Evolutionary conservation across 2,113 vertebrate species (phyloP).

Genomic region (Equus przewalskii): DNA sequence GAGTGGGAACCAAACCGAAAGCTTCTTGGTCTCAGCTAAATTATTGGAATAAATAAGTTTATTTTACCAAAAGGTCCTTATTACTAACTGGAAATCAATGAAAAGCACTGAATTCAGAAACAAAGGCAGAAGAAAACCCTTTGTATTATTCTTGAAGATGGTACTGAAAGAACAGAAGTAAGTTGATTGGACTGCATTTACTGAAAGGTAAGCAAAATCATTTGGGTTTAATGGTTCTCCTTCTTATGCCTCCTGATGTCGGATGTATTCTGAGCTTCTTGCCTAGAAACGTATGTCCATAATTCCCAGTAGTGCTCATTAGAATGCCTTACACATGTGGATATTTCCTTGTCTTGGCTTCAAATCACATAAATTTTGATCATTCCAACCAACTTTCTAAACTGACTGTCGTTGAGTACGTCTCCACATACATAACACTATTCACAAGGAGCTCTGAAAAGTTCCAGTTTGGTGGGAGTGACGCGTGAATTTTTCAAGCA

Average conservation of each 20-base stretch:
- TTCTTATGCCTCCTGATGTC: constrained; percentile 13
- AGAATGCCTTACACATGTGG: background rate
- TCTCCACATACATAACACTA: background rate
- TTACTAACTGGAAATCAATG: background rate
- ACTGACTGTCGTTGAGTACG: background rate
- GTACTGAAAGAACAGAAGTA: background rate
- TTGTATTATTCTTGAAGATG: background rate
- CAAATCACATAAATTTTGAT: constrained; percentile 45
- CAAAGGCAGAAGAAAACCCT: constrained; percentile 25
- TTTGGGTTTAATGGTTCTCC: background rate
- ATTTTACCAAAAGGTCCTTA: background rate
- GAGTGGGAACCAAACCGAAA: background rate
- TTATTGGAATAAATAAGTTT: constrained; percentile 18
- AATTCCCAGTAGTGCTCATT: background rate
- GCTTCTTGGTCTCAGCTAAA: background rate
- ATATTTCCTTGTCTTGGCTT: constrained; percentile 52
- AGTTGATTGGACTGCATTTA: background rate
- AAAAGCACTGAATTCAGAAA: constrained; percentile 27
- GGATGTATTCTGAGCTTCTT: background rate
- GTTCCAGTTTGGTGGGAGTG: constrained; percentile 52
- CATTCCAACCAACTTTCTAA: constrained; percentile 15
- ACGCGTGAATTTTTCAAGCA: constrained; percentile 20
- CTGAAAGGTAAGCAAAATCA: constrained; percentile 37
- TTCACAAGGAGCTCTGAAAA: constrained; percentile 67
- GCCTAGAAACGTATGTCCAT: background rate